phyloP scores from a whole-genome alignment of 2,113 vertebrate genomes.

The Pogonocichla stellata region DNA sequence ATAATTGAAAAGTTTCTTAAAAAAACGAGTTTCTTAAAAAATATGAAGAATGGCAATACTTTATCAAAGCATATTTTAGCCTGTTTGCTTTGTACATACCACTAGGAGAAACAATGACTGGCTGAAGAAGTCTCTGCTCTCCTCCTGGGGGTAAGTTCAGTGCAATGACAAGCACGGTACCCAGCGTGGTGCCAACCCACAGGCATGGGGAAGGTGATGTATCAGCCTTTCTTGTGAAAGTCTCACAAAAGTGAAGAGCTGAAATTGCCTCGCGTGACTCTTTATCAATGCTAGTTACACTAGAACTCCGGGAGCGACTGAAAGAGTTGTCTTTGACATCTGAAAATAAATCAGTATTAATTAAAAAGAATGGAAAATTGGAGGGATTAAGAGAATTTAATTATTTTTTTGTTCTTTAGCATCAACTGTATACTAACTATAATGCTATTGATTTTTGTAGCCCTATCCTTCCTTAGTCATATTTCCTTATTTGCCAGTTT shows the following conservation, averaged over 20 bases:
- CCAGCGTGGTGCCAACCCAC: constrained; percentile 93
- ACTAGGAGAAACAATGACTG: constrained; percentile 92
- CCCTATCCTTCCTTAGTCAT: not conserved
- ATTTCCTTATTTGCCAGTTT: not conserved
- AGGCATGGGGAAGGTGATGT: constrained; percentile 84
- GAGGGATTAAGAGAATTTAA: not conserved
- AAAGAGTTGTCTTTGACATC: constrained; percentile 98
- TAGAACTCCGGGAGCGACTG: constrained; percentile 97
- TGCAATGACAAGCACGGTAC: constrained; percentile 87
- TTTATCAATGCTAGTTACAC: constrained; percentile 98
- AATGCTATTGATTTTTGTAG: not conserved
- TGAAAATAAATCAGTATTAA: constrained; percentile 73
- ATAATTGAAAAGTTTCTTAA: not conserved
- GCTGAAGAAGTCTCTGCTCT: constrained; percentile 94
- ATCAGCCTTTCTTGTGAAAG: constrained; percentile 89
- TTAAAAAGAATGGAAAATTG: not conserved
- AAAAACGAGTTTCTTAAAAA: not conserved
- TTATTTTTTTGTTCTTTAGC: not conserved
- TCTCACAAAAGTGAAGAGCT: constrained; percentile 92
- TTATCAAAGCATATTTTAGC: not conserved
- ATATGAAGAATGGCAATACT: fast-evolving
- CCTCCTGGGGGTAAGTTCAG: constrained; percentile 91
- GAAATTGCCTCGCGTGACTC: constrained; percentile 92
- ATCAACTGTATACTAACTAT: not conserved
- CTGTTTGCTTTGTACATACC: constrained; percentile 76